These are phyloP conservation scores for Aptenodytes patagonicus DNA, from an alignment of 2,113 vertebrate genomes.

Conservation along the genomic window DNA sequence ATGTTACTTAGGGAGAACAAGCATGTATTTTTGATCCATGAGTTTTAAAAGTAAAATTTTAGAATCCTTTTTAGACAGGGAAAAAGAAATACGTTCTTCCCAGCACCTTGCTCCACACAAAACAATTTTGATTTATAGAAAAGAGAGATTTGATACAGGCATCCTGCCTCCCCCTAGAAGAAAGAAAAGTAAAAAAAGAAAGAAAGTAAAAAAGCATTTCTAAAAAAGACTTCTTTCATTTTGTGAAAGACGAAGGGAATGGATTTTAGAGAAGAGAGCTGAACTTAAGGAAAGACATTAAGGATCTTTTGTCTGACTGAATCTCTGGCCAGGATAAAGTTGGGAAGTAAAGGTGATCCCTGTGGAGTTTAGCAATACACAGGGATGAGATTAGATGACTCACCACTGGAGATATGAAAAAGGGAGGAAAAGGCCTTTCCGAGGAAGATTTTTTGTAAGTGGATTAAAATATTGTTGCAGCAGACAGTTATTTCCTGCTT, in stretches of 20 bases:
- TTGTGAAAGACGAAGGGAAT: neutral
- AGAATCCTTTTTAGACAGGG: neutral
- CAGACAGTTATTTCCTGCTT: constrained; percentile 12
- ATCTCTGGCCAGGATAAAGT: constrained; percentile 37
- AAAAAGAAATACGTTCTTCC: neutral
- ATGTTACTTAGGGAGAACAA: neutral
- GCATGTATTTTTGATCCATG: neutral
- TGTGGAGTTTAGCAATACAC: constrained; percentile 63
- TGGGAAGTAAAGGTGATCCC: constrained; percentile 62
- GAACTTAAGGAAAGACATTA: constrained; percentile 29
- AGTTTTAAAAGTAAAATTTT: neutral
- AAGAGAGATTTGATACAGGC: neutral
- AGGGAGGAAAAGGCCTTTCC: constrained; percentile 29
- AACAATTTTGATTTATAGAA: neutral
- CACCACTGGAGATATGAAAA: constrained; percentile 38
- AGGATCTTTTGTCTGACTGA: constrained; percentile 40
- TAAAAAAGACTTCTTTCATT: neutral
- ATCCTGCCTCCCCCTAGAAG: neutral
- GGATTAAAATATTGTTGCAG: constrained; percentile 30
- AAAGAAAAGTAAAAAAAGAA: neutral
- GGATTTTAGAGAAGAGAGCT: constrained; percentile 21
- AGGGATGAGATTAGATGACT: constrained; percentile 47
- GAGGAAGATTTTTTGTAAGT: constrained; percentile 17
- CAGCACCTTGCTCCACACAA: neutral
- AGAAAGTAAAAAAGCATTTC: neutral